Evolutionary conservation across 2,113 vertebrate genomes (phyloP).

Genomic region (Prunella himalayana): DNA sequence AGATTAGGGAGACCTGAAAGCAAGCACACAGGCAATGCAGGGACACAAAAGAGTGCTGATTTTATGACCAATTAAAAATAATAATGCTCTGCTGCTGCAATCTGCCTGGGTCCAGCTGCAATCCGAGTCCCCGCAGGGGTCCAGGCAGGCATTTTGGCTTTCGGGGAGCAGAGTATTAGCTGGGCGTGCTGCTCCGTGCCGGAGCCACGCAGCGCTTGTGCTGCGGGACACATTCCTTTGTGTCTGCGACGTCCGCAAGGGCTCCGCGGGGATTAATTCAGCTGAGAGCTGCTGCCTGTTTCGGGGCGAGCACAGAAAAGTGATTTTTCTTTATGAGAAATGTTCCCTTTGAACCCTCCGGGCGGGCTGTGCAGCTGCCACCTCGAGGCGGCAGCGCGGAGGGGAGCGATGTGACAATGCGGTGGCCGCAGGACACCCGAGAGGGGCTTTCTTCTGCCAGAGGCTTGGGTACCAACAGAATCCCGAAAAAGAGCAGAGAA

Average conservation of each 20-base stretch:
- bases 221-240: conserved; percentile 26
- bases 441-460: neutral
- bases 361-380: neutral
- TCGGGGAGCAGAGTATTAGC: neutral
- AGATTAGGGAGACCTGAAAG: neutral
- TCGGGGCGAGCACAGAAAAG: neutral
- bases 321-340: conserved; percentile 19
- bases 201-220: neutral
- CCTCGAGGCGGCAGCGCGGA: neutral
- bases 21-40: neutral
- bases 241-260: neutral
- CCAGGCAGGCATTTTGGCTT: neutral
- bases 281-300: neutral
- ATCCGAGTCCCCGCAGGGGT: conserved; percentile 9
- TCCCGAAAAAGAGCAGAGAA: neutral
- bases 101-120: conserved; percentile 21
- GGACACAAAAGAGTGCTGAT: conserved; percentile 12
- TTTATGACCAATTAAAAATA: conserved; percentile 50
- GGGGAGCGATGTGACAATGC: neutral
- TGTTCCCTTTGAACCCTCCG: neutral
- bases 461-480: neutral
- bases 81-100: conserved; percentile 32
- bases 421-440: fast-evolving
- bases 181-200: neutral
- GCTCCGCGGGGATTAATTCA: conserved; percentile 19